Evolutionary conservation across 2,113 vertebrate genomes (phyloP).

Genomic region (Corythaeola cristata): DNA sequence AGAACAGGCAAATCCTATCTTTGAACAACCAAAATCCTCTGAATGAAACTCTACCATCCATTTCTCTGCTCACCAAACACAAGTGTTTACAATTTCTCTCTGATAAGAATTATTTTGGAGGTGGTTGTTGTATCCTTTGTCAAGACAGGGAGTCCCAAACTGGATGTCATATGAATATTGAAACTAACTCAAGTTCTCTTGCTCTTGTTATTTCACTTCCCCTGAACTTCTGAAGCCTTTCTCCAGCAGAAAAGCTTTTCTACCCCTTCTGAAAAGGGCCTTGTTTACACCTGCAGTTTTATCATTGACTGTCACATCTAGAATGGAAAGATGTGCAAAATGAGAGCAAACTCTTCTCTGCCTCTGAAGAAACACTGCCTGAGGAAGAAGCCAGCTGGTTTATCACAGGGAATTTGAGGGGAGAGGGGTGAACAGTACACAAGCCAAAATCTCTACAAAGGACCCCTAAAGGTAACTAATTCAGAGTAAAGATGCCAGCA

Average conservation of each 20-base stretch:
- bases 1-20: not conserved
- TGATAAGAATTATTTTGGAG: not conserved
- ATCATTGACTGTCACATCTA: not conserved
- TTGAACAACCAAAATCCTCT: not conserved
- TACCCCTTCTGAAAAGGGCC: not conserved
- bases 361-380: not conserved
- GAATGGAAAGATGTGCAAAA: not conserved
- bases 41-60: not conserved
- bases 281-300: not conserved
- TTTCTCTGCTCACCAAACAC: not conserved
- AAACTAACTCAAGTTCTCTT: not conserved
- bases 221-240: not conserved
- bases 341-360: not conserved
- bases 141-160: not conserved
- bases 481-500: not conserved
- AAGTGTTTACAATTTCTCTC: not conserved
- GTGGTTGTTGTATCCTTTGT: fast-evolving
- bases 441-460: not conserved
- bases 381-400: not conserved
- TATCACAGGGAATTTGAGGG: not conserved
- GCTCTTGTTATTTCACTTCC: not conserved
- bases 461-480: not conserved
- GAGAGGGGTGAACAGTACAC: not conserved
- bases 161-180: not conserved
- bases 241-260: not conserved